phyloP scores from a whole-genome alignment of 2,888 invertebrate species.

The Lochmaea capreae region DNA sequence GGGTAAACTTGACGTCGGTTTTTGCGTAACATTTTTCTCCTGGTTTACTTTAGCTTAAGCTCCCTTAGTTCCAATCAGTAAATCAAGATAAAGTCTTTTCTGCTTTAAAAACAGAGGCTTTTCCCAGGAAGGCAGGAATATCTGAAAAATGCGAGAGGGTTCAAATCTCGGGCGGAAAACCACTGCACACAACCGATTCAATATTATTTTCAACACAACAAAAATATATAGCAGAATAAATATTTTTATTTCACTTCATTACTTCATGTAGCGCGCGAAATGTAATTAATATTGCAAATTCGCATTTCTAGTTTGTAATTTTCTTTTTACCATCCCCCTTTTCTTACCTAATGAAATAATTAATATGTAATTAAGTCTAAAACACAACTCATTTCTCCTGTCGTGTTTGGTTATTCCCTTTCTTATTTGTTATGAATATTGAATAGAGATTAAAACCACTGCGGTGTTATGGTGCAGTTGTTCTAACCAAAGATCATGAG shows the following conservation, averaged over 20 bases:
- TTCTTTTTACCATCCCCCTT: too few relatives aligned
- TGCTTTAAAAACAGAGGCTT: slow-evolving; percentile 58
- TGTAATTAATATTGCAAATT: too few relatives aligned
- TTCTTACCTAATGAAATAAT: too few relatives aligned
- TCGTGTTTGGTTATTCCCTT: neutral
- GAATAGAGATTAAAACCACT: slow-evolving; percentile 8
- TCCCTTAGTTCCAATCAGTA: slow-evolving; percentile 58
- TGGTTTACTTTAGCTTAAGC: slow-evolving; percentile 53
- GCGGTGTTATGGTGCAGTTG: slow-evolving; percentile 11
- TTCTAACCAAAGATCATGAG: slow-evolving; percentile 38
- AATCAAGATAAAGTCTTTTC: slow-evolving; percentile 60
- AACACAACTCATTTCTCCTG: neutral
- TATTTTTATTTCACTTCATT: too few relatives aligned
- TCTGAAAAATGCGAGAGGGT: slow-evolving; percentile 47
- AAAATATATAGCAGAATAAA: too few relatives aligned
- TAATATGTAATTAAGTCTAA: too few relatives aligned
- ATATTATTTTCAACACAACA: neutral
- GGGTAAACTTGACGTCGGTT: slow-evolving; percentile 42
- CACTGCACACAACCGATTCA: slow-evolving; percentile 12
- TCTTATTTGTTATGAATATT: slow-evolving; percentile 11
- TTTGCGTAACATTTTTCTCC: slow-evolving; percentile 44
- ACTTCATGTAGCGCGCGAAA: too few relatives aligned
- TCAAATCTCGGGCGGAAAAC: slow-evolving; percentile 23
- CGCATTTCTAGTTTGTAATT: too few relatives aligned
- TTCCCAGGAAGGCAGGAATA: slow-evolving; percentile 47